phyloP scores from a whole-genome alignment of 2,113 vertebrate genomes.

The Syrrhaptes paradoxus region DNA sequence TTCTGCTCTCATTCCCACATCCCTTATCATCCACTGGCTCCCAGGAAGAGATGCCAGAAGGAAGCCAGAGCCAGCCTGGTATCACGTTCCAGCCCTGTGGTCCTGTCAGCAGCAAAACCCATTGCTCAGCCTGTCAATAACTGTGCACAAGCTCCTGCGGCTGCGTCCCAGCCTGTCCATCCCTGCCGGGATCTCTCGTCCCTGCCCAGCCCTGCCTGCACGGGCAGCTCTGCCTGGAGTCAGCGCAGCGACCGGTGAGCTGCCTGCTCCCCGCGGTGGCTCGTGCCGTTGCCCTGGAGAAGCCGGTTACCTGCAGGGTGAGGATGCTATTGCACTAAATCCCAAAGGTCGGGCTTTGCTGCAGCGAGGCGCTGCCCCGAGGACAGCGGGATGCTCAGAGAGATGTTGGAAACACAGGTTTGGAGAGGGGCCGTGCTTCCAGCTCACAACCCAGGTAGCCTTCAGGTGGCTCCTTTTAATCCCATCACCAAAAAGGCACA shows the following conservation, averaged over 20 bases:
- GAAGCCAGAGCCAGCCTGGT: not conserved
- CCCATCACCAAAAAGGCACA: not conserved
- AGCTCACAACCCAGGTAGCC: not conserved
- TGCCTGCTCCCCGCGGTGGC: not conserved
- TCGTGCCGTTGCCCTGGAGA: not conserved
- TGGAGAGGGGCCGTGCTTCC: not conserved
- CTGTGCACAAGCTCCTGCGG: not conserved
- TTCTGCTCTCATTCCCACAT: not conserved
- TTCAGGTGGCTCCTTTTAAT: not conserved
- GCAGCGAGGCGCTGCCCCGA: not conserved
- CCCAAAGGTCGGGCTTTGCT: not conserved
- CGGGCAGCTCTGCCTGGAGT: not conserved
- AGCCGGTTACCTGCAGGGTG: not conserved
- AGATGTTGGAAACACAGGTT: not conserved
- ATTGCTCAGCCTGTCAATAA: not conserved
- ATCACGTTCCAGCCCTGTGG: not conserved
- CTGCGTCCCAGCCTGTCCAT: not conserved
- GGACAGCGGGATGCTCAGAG: too few species aligned
- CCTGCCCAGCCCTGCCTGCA: not conserved
- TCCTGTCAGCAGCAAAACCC: not conserved
- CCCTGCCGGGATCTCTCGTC: too few species aligned
- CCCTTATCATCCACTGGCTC: not conserved
- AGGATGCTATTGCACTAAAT: not conserved
- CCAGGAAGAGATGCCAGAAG: not conserved
- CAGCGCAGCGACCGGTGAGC: rapidly evolving